Base-by-base conservation (phyloP, 2,113 vertebrate genomes). In the Ptilonorhynchus violaceus region DNA sequence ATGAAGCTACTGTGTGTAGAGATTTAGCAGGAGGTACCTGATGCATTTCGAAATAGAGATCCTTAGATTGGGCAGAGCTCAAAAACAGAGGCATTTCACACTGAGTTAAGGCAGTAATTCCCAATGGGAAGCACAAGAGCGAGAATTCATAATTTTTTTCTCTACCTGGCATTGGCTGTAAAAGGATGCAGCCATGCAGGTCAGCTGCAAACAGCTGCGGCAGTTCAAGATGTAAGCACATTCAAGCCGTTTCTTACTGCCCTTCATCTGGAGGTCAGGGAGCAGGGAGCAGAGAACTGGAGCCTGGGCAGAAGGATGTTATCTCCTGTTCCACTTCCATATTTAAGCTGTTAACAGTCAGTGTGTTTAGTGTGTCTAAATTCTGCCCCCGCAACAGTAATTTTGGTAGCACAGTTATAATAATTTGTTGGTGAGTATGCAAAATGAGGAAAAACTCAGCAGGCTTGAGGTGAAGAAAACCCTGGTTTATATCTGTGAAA, bases 151-250 rank as follows among this genome's bases (percentile, higher is more conserved):
- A 5, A 2, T 28, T 53, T 85, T 86, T 89, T 56, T 74, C 69
- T 69, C 39, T 76, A 5, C 14, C 66, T 94, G 67, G 15, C 30
- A 13, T 10, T 74, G 67, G 19, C 68, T 91, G 47, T 44, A 66
- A 74, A 81, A 70, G 37, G 42, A 33, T 74, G 56, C 42, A 76
- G 53, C 52, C 60, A 15, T 3, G 1, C 30, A 76, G 62, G 53
- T 35, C 67, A 85, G 79, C 75, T 67, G 44, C 75, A 60, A 73
- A 52, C 39, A 56, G 41, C 75, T 66, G 72, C 0, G 0, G 28
- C 1, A 1, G 11, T 59, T 55, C 42, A 63, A 63, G 80, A 56
- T 42, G 23, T 53, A n/a, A 79, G 39, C 50, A 6, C 0, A 0
- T 73, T 91, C 39, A 84, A 74, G 77, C 59, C 85, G n/a, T 64